Base-by-base conservation (phyloP, 2,113 vertebrate genomes). In the Scomber scombrus region DNA sequence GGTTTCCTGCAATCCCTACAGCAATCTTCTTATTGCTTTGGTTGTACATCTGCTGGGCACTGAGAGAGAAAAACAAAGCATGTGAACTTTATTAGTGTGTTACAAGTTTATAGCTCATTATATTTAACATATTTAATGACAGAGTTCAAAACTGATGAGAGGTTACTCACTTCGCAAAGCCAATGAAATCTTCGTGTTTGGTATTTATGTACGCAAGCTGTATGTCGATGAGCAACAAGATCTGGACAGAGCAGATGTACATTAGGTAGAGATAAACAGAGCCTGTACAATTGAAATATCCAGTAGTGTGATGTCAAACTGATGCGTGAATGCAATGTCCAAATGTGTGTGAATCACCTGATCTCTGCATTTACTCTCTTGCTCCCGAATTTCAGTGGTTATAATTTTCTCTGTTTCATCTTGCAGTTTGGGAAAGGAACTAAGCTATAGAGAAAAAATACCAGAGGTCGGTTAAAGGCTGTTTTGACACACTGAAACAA, bases 191-290 rank as follows among this genome's bases (percentile, higher is more conserved):
- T 90, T 98, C 97, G 0, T 99, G 97, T 88, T 98, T 98, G 70
- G 97, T 98, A 74, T 99, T 99, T 84, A 99, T 97, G 80, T 98
- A 99, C 75, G 97, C 96, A 19, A 97, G 95, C 84, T 99, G 97
- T 71, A 98, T 96, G 82, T 98, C 96, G 85, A 98, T 97, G 84
- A 97, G 86, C 23, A 98, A 85, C 79, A 96, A 88, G 47, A 98
- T 96, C 97, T 99, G 11, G 66, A 78, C 72, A 31, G 61, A 69
- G 13, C 29, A 9, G 10, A 82, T 13, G 43, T 3, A 43, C 11
- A 31, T 68, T 34, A 58, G 68, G 6, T 52, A 21, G 3, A 74
- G 46, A 63, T 79, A 51, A 79, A 56, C 5, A 61, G 18, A 3
- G 15, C 23, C 3, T 8, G 4, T 8, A 16, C 9, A 61, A 15